These are phyloP conservation scores for Lepetodrilus schrolli DNA, from an alignment of 2,888 invertebrate genomes.

Conservation along the genomic window DNA sequence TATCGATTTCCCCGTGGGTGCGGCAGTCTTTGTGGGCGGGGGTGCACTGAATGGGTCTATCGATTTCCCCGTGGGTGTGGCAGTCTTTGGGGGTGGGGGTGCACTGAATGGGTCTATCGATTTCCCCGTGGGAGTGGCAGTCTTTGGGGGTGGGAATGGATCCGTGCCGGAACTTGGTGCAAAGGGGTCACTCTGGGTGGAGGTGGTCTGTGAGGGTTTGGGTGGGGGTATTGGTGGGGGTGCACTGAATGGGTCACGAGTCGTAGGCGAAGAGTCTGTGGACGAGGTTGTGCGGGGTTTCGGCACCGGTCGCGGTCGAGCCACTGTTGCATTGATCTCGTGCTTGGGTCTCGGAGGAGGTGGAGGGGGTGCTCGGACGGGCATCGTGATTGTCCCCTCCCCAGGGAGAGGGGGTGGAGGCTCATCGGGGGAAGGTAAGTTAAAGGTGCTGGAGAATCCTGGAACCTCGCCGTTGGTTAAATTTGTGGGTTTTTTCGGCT, in stretches of 20 bases:
- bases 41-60: conserved; percentile 17
- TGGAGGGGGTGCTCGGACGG: conserved; percentile 42
- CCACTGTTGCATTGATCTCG: background rate
- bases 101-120: background rate
- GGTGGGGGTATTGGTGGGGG: background rate
- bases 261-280: background rate
- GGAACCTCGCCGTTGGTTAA: conserved; percentile 26
- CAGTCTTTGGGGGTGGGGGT: background rate
- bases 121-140: background rate
- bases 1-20: no score
- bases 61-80: background rate
- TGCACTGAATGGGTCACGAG: background rate
- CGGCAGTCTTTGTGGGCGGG: no score
- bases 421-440: conserved; percentile 53
- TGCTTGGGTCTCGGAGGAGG: conserved; percentile 46
- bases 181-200: background rate
- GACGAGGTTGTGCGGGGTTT: conserved; percentile 20
- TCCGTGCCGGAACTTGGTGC: background rate
- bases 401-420: conserved; percentile 57
- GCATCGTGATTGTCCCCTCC: conserved; percentile 19
- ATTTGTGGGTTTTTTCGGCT: background rate
- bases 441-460: conserved; percentile 45
- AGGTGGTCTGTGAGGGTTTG: background rate
- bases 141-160: background rate
- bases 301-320: conserved; percentile 25